A percentile compares a stretch with the other conserved stretches of the same genome.
These are phyloP conservation scores for Rousettus leschenaultii DNA, from an alignment of 2,113 vertebrate genomes.

Conservation along the genomic window DNA sequence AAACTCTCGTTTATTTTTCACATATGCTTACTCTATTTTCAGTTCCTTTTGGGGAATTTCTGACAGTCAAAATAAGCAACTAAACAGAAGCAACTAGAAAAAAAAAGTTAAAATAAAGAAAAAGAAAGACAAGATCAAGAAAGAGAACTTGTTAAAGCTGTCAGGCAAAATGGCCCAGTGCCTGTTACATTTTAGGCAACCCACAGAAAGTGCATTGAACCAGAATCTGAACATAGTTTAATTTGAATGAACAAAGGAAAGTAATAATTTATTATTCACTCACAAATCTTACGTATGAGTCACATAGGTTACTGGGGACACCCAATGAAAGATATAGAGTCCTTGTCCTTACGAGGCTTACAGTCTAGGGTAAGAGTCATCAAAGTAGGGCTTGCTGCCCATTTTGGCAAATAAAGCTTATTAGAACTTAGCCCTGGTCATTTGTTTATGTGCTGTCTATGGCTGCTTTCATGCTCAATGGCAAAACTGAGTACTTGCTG, in stretches of 20 bases:
- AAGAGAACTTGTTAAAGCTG: not conserved
- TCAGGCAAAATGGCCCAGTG: not conserved
- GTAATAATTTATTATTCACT: not conserved
- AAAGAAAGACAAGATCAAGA: not conserved
- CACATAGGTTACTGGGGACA: not conserved
- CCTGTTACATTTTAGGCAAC: not conserved
- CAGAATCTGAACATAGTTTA: not conserved
- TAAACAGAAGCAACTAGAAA: constrained; percentile 27
- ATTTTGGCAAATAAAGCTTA: not conserved
- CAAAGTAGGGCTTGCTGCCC: not conserved
- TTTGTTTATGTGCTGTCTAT: not conserved
- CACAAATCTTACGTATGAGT: not conserved
- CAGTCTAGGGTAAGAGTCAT: not conserved
- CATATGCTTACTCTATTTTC: constrained; percentile 30
- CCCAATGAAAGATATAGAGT: not conserved
- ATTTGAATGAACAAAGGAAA: not conserved
- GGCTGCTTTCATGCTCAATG: not conserved
- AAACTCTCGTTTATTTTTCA: constrained; percentile 44
- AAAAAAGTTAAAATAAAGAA: not conserved
- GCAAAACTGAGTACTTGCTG: not conserved
- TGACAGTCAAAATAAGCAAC: constrained; percentile 57
- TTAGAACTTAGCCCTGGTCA: not conserved
- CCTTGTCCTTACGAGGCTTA: not conserved
- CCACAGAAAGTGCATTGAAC: not conserved
- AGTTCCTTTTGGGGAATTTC: not conserved